Evolutionary conservation across 2,113 vertebrate genomes (phyloP), one percentile per base, ranked within the genome.

Genomic region (Sarotherodon lohbergeri): DNA sequence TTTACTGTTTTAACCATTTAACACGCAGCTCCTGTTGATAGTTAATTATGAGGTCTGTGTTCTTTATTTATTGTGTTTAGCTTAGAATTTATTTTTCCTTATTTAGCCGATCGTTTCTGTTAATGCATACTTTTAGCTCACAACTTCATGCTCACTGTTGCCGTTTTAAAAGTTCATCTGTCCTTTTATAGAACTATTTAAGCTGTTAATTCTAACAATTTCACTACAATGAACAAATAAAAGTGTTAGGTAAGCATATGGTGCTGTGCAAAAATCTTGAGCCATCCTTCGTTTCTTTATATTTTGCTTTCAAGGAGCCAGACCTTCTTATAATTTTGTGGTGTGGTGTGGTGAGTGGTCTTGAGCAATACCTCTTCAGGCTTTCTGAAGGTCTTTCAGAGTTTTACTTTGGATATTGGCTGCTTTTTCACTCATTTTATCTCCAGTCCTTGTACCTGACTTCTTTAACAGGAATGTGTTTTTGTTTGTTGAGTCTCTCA

Each of bases 281-380:
- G 39, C 39, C 22, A 7, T 5, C n/a, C n/a, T 22, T 71, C 12
- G n/a, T 68, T 68, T 41, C 32, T 63, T 36, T 36, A 68, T 68
- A 68, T 41, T 68, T 68, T 68, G 34, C 19, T 22, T 68, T n/a
- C 17, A 39, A 0, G 0, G 32, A 39, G 0, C 32, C 61, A n/a
- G 27, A 61, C 14, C n/a, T 36, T 63, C 59, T 36, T 63, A 36
- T 36, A 11, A n/a, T 63, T 63, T n/a, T 27, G 27, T 27, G 27
- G 27, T 27, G 27, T 27, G 27, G 27, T 27, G 27, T 27, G 27
- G 27, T 27, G 27, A 27, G 27, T 27, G 27, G 27, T 27, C 27
- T 41, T 41, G 39, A 41, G 39, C 9, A 41, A 41, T 41, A 41
- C 9, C 10, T 66, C 61, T 39, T n/a, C 61, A 39, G 19, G 32